Conservation (phyloP, 1,140 invertebrate genomes). For the Pogonognathellus flavescens region DNA sequence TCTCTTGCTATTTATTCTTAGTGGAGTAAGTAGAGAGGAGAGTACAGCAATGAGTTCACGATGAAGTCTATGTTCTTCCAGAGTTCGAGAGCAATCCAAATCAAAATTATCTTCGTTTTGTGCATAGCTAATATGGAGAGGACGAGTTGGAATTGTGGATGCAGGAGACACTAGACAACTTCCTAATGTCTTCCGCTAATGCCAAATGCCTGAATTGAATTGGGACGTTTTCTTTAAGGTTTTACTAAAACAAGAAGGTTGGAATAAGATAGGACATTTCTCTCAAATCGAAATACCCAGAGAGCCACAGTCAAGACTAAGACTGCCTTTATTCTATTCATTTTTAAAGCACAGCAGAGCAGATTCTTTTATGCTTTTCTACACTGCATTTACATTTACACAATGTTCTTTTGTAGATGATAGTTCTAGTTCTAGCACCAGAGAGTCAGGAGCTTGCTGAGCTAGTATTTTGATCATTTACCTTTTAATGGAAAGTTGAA, state of each 20-base stretch:
- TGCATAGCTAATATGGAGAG: conserved; percentile 40
- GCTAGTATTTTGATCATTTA: conserved; percentile 30
- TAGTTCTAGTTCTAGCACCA: not conserved
- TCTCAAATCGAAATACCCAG: no score
- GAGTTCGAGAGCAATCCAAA: conserved; percentile 8
- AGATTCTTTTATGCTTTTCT: no score
- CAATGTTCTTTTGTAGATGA: not conserved
- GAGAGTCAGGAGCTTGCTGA: not conserved
- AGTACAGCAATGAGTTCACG: not conserved
- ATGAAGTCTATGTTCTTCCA: not conserved
- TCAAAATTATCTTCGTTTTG: conserved; percentile 44
- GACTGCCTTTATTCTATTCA: no score
- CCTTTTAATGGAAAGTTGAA: conserved; percentile 40
- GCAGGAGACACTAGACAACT: conserved; percentile 34
- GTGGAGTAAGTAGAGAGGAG: not conserved
- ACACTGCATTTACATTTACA: no score
- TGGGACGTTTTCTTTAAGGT: conserved; percentile 24
- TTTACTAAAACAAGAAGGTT: not conserved
- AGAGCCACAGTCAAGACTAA: no score
- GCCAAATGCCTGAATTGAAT: conserved; percentile 39
- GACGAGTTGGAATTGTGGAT: conserved; percentile 23
- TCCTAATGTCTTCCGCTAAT: conserved; percentile 46
- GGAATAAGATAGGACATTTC: no score
- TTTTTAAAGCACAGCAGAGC: no score
- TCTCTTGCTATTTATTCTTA: conserved; percentile 22